A percentile compares a stretch with the other conserved stretches of the same genome.
These are phyloP conservation scores for Theristicus caerulescens DNA, from an alignment of 2,113 vertebrate species.

Conservation along the genomic window DNA sequence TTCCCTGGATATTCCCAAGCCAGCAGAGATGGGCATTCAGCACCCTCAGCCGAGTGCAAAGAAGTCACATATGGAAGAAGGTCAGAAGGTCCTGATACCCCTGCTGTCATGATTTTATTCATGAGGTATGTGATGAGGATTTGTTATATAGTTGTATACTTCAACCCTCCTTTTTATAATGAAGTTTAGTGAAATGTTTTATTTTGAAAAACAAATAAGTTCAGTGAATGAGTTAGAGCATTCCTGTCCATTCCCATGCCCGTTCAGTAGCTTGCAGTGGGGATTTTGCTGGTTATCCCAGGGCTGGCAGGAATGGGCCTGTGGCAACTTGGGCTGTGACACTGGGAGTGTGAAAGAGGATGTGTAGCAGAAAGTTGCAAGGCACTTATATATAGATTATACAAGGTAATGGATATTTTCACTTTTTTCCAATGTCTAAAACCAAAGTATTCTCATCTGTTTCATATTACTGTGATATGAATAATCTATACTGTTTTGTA, in stretches of 20 bases:
- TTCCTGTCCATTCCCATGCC: neutral
- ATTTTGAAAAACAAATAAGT: neutral
- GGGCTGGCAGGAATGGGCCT: neutral
- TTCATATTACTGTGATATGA: neutral
- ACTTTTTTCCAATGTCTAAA: neutral
- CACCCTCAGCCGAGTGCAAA: neutral
- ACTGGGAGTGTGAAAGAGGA: neutral
- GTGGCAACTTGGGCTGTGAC: neutral
- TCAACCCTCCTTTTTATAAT: neutral
- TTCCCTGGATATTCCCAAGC: neutral
- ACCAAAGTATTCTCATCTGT: neutral
- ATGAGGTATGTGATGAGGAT: neutral
- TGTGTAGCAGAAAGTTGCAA: neutral
- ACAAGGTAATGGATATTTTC: neutral
- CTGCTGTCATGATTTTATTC: neutral
- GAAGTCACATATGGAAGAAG: neutral
- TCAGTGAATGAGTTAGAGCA: neutral
- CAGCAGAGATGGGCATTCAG: neutral
- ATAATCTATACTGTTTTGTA: neutral
- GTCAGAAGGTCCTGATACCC: neutral
- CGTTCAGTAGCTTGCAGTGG: neutral
- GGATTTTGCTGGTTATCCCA: neutral
- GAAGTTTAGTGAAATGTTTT: neutral
- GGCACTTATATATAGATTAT: too few species aligned
- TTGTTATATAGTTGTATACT: neutral